Percentiles rank a stretch among this genome's conserved stretches.
These are phyloP conservation scores for Machaerirhynchus nigripectus DNA, from an alignment of 2,113 vertebrate species.

Conservation along the genomic window DNA sequence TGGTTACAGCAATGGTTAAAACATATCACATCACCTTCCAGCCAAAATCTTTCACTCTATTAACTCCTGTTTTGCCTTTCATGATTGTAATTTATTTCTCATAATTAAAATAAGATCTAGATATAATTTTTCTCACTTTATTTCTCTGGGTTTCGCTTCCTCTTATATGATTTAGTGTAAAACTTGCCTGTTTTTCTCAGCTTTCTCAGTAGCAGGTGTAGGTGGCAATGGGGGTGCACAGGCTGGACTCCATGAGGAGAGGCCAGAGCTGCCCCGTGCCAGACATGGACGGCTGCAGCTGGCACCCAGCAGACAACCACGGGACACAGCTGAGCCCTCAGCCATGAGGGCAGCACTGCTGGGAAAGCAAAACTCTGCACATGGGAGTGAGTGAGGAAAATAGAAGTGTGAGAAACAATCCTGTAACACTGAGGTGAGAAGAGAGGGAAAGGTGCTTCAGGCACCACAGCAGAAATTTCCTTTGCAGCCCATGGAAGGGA, in stretches of 20 bases:
- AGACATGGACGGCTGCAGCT: fast-evolving
- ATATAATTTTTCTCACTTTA: neutral
- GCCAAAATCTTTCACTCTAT: neutral
- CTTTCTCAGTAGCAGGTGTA: neutral
- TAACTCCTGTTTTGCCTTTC: neutral
- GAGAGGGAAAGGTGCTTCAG: neutral
- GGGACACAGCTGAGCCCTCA: neutral
- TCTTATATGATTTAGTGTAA: neutral
- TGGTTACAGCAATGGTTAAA: neutral
- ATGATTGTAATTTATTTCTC: neutral
- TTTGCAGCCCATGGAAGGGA: neutral
- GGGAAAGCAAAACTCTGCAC: neutral
- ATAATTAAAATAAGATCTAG: neutral
- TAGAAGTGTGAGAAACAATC: neutral
- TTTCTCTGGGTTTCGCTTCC: neutral
- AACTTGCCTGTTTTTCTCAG: neutral
- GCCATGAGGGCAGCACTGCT: neutral
- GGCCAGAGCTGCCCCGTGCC: neutral
- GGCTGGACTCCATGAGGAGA: neutral
- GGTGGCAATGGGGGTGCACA: neutral
- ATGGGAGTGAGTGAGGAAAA: neutral
- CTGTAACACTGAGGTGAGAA: neutral
- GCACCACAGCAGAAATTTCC: neutral
- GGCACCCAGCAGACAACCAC: neutral
- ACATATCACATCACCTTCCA: neutral